phyloP scores from a whole-genome alignment of 1,140 invertebrate genomes.

The Delia radicum region DNA sequence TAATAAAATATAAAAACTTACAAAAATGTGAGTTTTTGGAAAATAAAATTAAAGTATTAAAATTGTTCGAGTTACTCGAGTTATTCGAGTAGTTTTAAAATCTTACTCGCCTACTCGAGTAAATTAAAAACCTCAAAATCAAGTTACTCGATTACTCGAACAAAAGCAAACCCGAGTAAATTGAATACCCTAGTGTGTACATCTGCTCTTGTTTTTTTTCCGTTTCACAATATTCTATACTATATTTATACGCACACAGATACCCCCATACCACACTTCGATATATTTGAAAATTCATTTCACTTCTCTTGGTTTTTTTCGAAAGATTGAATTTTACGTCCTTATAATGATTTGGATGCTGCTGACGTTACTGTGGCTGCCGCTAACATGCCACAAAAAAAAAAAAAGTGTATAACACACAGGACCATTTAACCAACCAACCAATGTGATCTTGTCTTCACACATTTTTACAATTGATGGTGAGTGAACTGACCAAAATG shows the following conservation, averaged over 20 bases:
- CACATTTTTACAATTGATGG: slow-evolving; percentile 16
- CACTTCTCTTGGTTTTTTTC: not conserved
- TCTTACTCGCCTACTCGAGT: no score
- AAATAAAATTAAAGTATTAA: no score
- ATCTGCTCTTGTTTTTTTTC: not conserved
- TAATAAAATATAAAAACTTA: no score
- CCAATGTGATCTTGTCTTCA: slow-evolving; percentile 21
- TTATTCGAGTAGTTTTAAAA: no score
- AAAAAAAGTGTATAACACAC: not conserved
- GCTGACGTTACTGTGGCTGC: not conserved
- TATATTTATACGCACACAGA: not conserved
- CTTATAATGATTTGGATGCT: slow-evolving; percentile 10
- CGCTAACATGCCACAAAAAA: not conserved
- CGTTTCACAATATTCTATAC: not conserved
- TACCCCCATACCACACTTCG: no score
- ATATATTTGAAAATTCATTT: no score
- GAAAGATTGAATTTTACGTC: slow-evolving; percentile 15
- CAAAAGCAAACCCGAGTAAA: no score
- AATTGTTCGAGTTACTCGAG: no score
- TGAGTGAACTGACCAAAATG: not conserved
- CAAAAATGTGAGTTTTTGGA: no score
- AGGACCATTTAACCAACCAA: slow-evolving; percentile 7
- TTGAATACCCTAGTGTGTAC: no score
- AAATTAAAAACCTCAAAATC: no score
- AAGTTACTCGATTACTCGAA: no score